These are phyloP conservation scores for Heliconius congener DNA, from an alignment of 1,140 invertebrate genomes.

Conservation along the genomic window DNA sequence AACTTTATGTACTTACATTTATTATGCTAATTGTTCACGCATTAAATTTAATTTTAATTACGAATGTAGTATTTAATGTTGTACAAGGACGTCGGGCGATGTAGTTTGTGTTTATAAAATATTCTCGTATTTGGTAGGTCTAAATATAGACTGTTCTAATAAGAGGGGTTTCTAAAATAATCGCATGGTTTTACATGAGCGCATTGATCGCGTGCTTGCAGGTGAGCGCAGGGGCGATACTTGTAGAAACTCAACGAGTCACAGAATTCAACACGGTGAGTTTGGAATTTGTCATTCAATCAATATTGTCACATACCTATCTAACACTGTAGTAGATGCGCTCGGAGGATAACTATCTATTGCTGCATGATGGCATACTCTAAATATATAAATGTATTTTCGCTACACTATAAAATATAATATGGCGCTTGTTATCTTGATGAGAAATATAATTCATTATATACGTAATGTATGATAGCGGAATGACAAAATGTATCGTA, in stretches of 20 bases:
- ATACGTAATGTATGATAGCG: constrained; percentile 1
- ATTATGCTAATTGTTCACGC: constrained; percentile 1
- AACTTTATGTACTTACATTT: not conserved
- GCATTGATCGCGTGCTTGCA: constrained; percentile 77
- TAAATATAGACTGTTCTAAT: constrained; percentile 42
- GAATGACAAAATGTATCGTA: not conserved
- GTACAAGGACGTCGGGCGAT: not conserved
- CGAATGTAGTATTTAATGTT: not conserved
- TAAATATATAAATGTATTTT: constrained; percentile 43
- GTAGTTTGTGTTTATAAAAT: not conserved
- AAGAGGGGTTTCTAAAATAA: constrained; percentile 47
- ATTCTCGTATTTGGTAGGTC: constrained; percentile 19
- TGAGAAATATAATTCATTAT: not conserved
- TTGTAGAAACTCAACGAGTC: constrained; percentile 73
- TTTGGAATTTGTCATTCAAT: constrained; percentile 44
- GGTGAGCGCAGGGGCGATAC: constrained; percentile 77
- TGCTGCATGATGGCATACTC: constrained; percentile 64
- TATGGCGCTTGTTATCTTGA: constrained; percentile 41
- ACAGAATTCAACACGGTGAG: constrained; percentile 76
- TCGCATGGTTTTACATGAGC: constrained; percentile 66
- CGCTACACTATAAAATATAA: constrained; percentile 33
- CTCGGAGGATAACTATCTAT: constrained; percentile 46
- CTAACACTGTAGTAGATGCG: constrained; percentile 32
- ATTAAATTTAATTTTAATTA: constrained; percentile 8
- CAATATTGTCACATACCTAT: constrained; percentile 25